phyloP scores from a whole-genome alignment of 2,113 vertebrate species.

The Dinomys branickii region DNA sequence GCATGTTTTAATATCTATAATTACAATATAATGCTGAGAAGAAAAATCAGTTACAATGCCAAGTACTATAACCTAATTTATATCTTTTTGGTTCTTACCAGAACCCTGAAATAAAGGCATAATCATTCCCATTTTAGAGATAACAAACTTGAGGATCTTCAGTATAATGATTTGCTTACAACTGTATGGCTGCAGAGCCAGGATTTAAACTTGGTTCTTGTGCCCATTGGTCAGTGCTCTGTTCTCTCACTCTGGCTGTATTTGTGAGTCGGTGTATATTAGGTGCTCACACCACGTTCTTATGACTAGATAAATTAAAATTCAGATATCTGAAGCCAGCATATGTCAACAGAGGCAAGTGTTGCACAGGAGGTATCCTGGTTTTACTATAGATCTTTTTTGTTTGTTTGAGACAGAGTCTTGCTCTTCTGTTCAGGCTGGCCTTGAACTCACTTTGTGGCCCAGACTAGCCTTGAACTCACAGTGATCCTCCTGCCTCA shows the following conservation, averaged over 20 bases:
- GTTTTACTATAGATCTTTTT: background rate
- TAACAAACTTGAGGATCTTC: background rate
- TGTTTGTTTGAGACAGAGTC: too few relatives aligned
- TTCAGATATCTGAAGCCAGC: background rate
- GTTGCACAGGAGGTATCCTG: background rate
- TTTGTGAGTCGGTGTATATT: background rate
- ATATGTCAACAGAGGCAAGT: background rate
- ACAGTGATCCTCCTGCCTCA: too few relatives aligned
- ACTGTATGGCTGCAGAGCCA: background rate
- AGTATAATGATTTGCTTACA: background rate
- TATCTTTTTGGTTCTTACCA: constrained; percentile 7
- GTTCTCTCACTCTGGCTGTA: background rate
- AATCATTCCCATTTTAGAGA: background rate
- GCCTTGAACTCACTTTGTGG: too few relatives aligned
- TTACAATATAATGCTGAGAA: background rate
- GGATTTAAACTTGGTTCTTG: background rate
- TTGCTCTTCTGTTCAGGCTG: too few relatives aligned
- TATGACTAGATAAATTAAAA: constrained; percentile 3
- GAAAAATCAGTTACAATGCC: constrained; percentile 15
- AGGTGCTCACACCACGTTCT: background rate
- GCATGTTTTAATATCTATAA: background rate
- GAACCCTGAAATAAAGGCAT: background rate
- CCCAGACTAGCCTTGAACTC: too few relatives aligned
- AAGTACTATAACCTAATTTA: background rate
- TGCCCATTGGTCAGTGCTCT: background rate